A percentile compares a stretch with the other conserved stretches of the same genome.
These are phyloP conservation scores for Notodonta dromedarius DNA, from an alignment of 2,888 invertebrate genomes.

Conservation along the genomic window DNA sequence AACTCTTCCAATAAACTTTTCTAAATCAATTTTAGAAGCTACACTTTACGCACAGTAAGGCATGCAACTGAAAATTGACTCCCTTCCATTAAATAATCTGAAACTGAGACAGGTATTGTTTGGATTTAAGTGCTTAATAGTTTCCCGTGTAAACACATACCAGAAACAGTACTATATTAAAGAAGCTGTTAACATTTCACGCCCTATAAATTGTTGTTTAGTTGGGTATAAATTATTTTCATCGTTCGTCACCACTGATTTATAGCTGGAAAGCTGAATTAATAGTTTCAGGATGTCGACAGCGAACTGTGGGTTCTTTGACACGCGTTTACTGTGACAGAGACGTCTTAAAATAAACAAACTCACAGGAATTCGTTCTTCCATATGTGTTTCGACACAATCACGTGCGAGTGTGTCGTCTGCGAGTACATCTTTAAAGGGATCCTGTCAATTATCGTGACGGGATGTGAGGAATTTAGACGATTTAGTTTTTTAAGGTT, in stretches of 20 bases:
- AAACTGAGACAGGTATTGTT: neutral
- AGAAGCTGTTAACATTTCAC: slow-evolving; percentile 54
- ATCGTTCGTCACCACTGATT: slow-evolving; percentile 60
- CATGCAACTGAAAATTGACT: no score
- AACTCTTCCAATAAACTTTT: no score
- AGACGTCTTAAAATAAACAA: slow-evolving; percentile 52
- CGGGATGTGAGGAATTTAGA: slow-evolving; percentile 22
- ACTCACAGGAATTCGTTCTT: slow-evolving; percentile 31
- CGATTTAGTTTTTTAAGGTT: slow-evolving; percentile 1
- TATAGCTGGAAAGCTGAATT: slow-evolving; percentile 58
- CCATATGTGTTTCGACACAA: slow-evolving; percentile 22
- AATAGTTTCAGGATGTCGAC: slow-evolving; percentile 69
- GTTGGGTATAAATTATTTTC: slow-evolving; percentile 64
- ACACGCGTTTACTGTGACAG: slow-evolving; percentile 46
- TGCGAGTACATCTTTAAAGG: slow-evolving; percentile 6
- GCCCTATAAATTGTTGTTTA: slow-evolving; percentile 58
- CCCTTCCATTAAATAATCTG: neutral
- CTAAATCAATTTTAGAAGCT: no score
- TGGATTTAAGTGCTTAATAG: neutral
- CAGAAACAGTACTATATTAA: slow-evolving; percentile 34
- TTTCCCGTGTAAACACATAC: neutral
- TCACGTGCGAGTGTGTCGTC: slow-evolving; percentile 7
- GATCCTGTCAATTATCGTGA: slow-evolving; percentile 21
- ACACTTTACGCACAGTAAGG: no score
- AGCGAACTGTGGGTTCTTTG: slow-evolving; percentile 32